Conservation (phyloP, 2,113 vertebrate genomes). For the Rattus rattus region DNA sequence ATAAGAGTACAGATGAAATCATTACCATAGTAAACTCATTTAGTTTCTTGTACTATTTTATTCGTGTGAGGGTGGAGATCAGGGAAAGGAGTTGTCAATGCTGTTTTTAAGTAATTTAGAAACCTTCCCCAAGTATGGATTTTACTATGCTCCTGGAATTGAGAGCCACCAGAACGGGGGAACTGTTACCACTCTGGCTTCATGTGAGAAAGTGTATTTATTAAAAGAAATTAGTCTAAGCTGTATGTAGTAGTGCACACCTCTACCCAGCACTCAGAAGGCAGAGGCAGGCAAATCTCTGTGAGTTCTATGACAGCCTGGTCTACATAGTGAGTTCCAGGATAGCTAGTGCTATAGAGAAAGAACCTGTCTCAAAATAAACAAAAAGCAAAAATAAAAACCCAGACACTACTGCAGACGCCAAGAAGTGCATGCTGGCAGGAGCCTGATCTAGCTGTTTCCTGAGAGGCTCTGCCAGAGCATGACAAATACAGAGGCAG, state of each 20-base stretch:
- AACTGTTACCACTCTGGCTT: not conserved
- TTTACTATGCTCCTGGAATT: not conserved
- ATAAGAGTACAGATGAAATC: not conserved
- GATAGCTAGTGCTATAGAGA: not conserved
- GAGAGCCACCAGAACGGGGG: not conserved
- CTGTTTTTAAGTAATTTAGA: slow-evolving; percentile 4
- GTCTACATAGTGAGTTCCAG: not conserved
- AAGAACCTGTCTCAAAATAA: not conserved
- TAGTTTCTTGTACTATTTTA: not conserved
- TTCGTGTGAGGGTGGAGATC: not conserved
- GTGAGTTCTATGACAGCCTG: not conserved
- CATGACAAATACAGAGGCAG: no score
- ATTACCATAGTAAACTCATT: not conserved
- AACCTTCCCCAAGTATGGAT: not conserved
- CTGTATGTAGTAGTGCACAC: not conserved
- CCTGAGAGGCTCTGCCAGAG: no score
- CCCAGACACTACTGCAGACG: not conserved
- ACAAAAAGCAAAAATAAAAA: not conserved
- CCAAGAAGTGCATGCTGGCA: no score
- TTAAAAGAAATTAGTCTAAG: not conserved
- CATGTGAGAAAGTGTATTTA: not conserved
- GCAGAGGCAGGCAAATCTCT: not conserved
- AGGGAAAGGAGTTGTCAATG: no score
- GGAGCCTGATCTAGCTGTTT: no score
- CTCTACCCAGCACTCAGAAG: not conserved